Percentiles rank a stretch among this genome's conserved stretches.
These are phyloP conservation scores for Carassius auratus DNA, from an alignment of 2,113 vertebrate species.

Conservation along the genomic window DNA sequence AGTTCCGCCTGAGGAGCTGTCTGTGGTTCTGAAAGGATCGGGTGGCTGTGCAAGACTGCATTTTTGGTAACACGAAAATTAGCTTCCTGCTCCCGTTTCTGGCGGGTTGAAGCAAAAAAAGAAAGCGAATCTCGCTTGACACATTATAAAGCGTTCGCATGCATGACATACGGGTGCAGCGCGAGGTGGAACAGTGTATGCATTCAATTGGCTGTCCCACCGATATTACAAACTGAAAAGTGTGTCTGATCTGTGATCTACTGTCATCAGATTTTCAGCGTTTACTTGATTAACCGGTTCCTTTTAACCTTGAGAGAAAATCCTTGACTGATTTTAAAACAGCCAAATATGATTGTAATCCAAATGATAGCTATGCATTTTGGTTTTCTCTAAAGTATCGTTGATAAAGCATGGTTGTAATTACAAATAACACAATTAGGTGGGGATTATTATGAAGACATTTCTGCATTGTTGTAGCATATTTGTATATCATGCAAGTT, in stretches of 20 bases:
- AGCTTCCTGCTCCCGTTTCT: background rate
- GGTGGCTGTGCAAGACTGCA: slow-evolving; percentile 21
- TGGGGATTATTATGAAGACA: background rate
- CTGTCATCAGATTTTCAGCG: slow-evolving; percentile 1
- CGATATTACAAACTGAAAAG: slow-evolving; percentile 3
- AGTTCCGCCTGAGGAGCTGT: slow-evolving; percentile 38
- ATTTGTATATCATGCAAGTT: background rate
- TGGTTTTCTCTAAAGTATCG: background rate
- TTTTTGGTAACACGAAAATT: background rate
- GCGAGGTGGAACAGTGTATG: slow-evolving; percentile 21
- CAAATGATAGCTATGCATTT: background rate
- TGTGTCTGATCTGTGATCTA: slow-evolving; percentile 4
- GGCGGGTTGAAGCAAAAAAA: background rate
- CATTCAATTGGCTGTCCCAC: slow-evolving; percentile 30
- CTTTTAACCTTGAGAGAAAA: slow-evolving; percentile 2
- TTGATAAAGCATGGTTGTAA: background rate
- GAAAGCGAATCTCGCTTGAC: background rate
- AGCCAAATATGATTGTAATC: background rate
- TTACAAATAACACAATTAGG: background rate
- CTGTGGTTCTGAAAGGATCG: slow-evolving; percentile 38
- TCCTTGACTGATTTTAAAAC: background rate
- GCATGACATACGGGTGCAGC: slow-evolving; percentile 34
- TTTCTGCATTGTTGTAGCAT: background rate
- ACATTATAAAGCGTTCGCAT: slow-evolving; percentile 8
- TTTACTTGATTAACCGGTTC: background rate